These are phyloP conservation scores for Saccostrea echinata DNA, from an alignment of 1,140 invertebrate genomes.

Conservation along the genomic window DNA sequence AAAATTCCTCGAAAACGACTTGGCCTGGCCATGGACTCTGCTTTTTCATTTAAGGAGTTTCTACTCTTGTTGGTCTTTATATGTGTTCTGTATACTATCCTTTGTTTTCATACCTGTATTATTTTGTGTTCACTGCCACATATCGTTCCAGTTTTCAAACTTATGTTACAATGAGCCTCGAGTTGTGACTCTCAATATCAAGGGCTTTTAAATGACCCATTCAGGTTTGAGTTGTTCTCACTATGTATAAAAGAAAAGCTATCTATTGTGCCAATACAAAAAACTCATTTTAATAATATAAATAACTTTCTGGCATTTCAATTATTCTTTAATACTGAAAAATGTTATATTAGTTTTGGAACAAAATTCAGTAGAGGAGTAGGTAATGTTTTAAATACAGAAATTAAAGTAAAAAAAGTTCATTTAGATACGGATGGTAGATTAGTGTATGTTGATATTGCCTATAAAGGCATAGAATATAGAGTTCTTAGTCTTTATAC, in stretches of 20 bases:
- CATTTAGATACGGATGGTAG: conserved; percentile 59
- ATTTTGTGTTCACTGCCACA: too few species aligned
- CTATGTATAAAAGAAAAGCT: neutral
- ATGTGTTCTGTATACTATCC: neutral
- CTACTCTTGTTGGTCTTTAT: neutral
- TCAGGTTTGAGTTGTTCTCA: neutral
- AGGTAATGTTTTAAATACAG: neutral
- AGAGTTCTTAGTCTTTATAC: conserved; percentile 59
- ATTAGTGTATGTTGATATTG: conserved; percentile 55
- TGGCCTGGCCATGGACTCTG: too few species aligned
- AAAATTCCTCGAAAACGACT: too few species aligned
- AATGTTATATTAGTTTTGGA: neutral
- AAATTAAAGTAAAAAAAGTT: conserved; percentile 10
- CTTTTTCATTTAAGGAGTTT: neutral
- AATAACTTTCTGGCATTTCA: too few species aligned
- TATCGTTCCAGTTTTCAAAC: too few species aligned
- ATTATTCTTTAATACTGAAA: too few species aligned
- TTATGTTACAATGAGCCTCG: neutral
- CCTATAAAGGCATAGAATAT: conserved; percentile 8
- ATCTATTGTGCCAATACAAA: neutral
- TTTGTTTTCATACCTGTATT: neutral
- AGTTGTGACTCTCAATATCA: neutral
- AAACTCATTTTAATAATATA: neutral
- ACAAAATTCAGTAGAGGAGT: neutral
- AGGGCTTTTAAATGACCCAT: neutral